These are phyloP conservation scores for Leuciscus waleckii DNA, from an alignment of 2,797 vertebrate genomes.

Conservation along the genomic window DNA sequence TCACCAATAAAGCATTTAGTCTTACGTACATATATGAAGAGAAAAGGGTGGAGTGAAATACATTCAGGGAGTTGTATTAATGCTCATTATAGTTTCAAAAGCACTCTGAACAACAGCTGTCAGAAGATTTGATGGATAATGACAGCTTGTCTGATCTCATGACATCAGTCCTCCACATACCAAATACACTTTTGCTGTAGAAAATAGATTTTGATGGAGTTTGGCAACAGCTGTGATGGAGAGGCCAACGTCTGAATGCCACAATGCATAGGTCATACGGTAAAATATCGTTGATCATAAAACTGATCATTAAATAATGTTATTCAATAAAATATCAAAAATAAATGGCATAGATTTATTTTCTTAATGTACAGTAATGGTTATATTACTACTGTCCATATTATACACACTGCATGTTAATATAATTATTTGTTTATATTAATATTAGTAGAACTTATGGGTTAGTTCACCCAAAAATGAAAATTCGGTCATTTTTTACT, in stretches of 20 bases:
- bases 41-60: constrained; percentile 33
- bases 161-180: constrained; percentile 56
- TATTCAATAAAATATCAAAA: neutral
- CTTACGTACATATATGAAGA: constrained; percentile 38
- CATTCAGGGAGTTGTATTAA: constrained; percentile 56
- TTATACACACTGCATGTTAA: neutral
- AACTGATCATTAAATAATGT: neutral
- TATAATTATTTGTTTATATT: neutral
- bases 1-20: constrained; percentile 38
- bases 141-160: constrained; percentile 74
- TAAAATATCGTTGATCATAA: too few species aligned
- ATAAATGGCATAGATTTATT: neutral
- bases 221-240: neutral
- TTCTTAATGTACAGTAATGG: neutral
- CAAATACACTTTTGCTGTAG: constrained; percentile 11
- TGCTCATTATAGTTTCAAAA: constrained; percentile 63
- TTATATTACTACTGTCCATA: neutral
- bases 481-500: neutral
- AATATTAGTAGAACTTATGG: neutral
- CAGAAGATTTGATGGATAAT: constrained; percentile 69
- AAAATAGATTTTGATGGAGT: neutral
- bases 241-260: neutral
- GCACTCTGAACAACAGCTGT: constrained; percentile 71
- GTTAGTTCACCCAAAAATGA: too few species aligned
- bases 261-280: too few species aligned